Percentiles rank a stretch among this genome's conserved stretches.
These are phyloP conservation scores for Falcunculus frontatus DNA, from an alignment of 2,113 vertebrate species.

Conservation along the genomic window DNA sequence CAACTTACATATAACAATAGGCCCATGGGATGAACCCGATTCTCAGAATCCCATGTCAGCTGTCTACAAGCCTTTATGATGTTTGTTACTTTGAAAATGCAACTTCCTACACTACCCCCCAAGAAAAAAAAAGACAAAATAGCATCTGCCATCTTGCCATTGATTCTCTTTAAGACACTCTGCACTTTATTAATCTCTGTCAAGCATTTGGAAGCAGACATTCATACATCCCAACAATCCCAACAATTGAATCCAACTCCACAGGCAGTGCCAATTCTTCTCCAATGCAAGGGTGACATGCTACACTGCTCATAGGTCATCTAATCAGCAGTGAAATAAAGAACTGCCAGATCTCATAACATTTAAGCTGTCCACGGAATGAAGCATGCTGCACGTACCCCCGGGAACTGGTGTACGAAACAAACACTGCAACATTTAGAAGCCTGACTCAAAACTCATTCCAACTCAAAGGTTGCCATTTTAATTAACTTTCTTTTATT, in stretches of 20 bases:
- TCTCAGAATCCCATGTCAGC: background rate
- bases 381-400: background rate
- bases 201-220: conserved; percentile 18
- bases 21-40: rapidly evolving
- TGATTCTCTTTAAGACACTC: conserved; percentile 17
- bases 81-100: background rate
- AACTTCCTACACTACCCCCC: background rate
- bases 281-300: background rate
- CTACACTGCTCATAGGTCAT: conserved; percentile 37
- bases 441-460: background rate
- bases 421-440: background rate
- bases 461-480: background rate
- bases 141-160: conserved; percentile 18
- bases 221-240: conserved; percentile 8
- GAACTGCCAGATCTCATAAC: conserved; percentile 55
- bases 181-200: conserved; percentile 52
- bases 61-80: background rate
- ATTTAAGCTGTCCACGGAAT: background rate
- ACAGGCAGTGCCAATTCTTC: conserved; percentile 11
- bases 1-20: background rate
- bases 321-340: conserved; percentile 55
- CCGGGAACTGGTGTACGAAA: background rate
- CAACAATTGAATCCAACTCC: conserved; percentile 26
- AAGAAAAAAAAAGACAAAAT: background rate
- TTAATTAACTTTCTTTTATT: background rate